Conservation (phyloP, 2,797 vertebrate species). For the Hypotaenidia okinawae region DNA sequence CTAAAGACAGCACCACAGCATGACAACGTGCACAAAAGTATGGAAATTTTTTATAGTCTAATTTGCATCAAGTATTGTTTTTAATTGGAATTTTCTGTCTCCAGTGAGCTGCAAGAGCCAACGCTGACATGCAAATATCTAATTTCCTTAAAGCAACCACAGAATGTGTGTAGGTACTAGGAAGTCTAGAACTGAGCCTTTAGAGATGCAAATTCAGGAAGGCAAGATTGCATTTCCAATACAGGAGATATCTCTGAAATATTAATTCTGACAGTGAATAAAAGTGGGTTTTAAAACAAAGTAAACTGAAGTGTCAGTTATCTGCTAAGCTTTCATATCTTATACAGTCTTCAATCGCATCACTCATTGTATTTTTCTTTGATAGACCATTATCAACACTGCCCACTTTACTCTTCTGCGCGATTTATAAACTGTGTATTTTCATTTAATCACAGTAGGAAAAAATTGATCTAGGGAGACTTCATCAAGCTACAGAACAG, state of each 20-base stretch:
- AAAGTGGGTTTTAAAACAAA: background rate
- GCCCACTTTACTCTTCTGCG: background rate
- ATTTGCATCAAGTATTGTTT: background rate
- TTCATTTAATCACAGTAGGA: background rate
- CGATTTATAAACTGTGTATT: background rate
- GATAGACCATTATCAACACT: background rate
- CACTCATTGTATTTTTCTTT: background rate
- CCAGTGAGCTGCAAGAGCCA: background rate
- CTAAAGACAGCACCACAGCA: background rate
- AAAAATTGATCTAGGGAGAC: background rate
- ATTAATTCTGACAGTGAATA: background rate
- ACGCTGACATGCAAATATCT: background rate
- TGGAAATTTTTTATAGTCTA: background rate
- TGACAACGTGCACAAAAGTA: background rate
- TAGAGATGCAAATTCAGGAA: background rate
- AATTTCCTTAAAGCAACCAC: background rate
- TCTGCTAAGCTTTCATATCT: background rate
- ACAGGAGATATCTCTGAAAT: background rate
- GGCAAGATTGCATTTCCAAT: background rate
- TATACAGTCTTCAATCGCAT: background rate
- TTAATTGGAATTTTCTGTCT: background rate
- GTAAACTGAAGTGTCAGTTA: background rate
- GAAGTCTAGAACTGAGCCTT: background rate
- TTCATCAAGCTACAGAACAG: background rate
- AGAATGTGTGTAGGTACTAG: background rate